phyloP scores from a whole-genome alignment of 2,797 vertebrate genomes.

The Hypotaenidia okinawae region DNA sequence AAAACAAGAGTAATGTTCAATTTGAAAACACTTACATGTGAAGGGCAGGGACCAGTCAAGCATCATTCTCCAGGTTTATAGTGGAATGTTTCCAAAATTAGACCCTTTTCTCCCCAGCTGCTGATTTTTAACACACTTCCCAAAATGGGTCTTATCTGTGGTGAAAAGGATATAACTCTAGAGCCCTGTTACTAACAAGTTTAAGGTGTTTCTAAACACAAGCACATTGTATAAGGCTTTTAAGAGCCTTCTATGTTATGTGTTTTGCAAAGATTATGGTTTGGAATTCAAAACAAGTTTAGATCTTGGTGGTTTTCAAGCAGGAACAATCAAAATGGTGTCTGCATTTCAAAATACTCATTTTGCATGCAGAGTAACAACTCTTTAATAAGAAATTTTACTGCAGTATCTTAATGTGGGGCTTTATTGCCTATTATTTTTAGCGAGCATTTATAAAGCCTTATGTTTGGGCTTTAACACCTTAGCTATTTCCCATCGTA shows the following conservation, averaged over 20 bases:
- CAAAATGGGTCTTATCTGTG: not conserved
- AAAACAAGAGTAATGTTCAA: not conserved
- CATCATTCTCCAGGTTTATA: not conserved
- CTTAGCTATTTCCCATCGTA: constrained; percentile 52
- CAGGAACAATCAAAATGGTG: not conserved
- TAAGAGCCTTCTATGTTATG: not conserved
- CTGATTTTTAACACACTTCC: not conserved
- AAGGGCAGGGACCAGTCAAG: not conserved
- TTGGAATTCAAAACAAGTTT: not conserved
- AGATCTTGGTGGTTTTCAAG: not conserved
- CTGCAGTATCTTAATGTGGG: constrained; percentile 25
- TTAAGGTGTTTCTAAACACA: not conserved
- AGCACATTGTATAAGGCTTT: not conserved
- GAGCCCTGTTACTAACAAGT: not conserved
- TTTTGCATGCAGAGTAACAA: constrained; percentile 35
- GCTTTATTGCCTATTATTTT: constrained; percentile 71
- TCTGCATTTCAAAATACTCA: not conserved
- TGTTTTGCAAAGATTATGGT: not conserved
- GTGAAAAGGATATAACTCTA: not conserved
- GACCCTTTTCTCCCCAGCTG: not conserved
- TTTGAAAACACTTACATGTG: not conserved
- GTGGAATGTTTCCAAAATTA: not conserved
- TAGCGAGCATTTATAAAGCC: constrained; percentile 55
- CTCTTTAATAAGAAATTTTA: constrained; percentile 50
- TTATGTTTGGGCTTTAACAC: constrained; percentile 62